These are phyloP conservation scores for Apus apus DNA, from an alignment of 2,113 vertebrate genomes.

Conservation along the genomic window DNA sequence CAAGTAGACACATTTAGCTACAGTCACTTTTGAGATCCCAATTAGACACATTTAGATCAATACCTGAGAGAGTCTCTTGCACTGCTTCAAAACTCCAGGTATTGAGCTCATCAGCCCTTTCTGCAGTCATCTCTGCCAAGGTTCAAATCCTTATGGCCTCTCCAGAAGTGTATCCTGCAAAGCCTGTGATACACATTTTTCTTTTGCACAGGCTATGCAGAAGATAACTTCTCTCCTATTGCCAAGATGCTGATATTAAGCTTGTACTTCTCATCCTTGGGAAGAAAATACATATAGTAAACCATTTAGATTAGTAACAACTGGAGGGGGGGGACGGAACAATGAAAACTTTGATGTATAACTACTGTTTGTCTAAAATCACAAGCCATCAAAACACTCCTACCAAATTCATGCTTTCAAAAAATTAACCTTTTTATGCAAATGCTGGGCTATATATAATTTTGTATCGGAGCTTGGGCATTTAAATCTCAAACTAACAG, in stretches of 20 bases:
- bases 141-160: not conserved
- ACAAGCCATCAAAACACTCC: not conserved
- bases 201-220: not conserved
- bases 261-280: not conserved
- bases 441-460: not conserved
- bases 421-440: not conserved
- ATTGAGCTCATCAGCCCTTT: not conserved
- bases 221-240: not conserved
- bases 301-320: not conserved
- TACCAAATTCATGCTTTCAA: not conserved
- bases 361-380: not conserved
- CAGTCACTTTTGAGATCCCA: too few relatives aligned
- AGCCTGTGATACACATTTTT: not conserved
- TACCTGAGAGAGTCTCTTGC: not conserved
- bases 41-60: not conserved
- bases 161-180: not conserved
- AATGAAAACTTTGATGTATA: not conserved
- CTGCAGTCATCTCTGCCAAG: not conserved
- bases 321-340: rapidly evolving
- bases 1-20: too few relatives aligned
- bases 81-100: not conserved
- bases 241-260: not conserved
- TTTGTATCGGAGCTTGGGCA: not conserved
- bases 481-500: not conserved
- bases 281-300: not conserved